These are phyloP conservation scores for Acropora tenuis DNA, from an alignment of 64 coral and sea anemone genomes.

Conservation along the genomic window DNA sequence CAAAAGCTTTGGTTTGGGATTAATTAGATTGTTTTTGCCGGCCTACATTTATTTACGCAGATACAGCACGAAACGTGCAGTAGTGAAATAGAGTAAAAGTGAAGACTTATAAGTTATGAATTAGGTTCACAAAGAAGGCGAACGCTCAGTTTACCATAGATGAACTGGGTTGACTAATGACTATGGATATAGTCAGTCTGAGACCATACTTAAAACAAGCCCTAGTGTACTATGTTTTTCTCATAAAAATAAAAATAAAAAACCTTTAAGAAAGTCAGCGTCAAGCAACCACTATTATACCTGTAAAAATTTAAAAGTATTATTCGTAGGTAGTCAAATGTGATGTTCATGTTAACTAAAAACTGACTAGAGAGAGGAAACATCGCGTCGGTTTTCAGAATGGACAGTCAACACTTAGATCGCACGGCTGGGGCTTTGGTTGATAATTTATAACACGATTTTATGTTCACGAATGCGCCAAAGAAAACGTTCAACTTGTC, in stretches of 20 bases:
- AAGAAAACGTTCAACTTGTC: too few species aligned
- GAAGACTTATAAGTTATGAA: slow-evolving; percentile 16
- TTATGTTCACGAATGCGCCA: too few species aligned
- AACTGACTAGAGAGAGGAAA: slow-evolving; percentile 9
- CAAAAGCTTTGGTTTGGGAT: slow-evolving; percentile 18
- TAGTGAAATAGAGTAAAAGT: slow-evolving; percentile 11
- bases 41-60: slow-evolving; percentile 3
- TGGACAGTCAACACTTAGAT: slow-evolving; percentile 6
- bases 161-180: slow-evolving; percentile 4
- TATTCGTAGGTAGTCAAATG: slow-evolving; percentile 7
- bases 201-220: slow-evolving; percentile 12
- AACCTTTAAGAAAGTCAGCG: slow-evolving; percentile 3
- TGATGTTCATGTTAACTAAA: slow-evolving; percentile 16
- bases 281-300: slow-evolving; percentile 19
- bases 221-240: slow-evolving; percentile 3
- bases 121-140: slow-evolving; percentile 10
- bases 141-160: slow-evolving; percentile 19
- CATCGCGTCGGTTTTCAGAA: slow-evolving; percentile 9
- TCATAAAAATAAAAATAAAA: slow-evolving; percentile 10
- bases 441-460: neutral
- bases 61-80: slow-evolving; percentile 8
- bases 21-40: slow-evolving; percentile 12
- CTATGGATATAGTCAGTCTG: slow-evolving; percentile 6
- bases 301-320: slow-evolving; percentile 9
- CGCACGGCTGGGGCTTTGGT: slow-evolving; percentile 11